Percentiles rank a stretch among this genome's conserved stretches.
Conservation (phyloP, 2,888 invertebrate genomes). For the Empis stercorea region DNA sequence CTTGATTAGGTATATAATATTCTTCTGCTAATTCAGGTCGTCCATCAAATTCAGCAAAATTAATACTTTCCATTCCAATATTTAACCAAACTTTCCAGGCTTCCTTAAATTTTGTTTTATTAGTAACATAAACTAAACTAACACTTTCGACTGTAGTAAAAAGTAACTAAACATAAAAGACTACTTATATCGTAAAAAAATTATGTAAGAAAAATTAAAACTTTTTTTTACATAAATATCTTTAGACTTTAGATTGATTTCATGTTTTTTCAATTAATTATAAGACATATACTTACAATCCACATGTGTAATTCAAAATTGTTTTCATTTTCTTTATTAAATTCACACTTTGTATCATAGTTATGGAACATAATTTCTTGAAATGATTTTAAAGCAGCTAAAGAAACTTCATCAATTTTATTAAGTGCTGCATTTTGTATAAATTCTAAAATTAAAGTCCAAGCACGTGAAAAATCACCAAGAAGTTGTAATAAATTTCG, state of each 20-base stretch:
- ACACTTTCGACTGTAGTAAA: too few relatives aligned
- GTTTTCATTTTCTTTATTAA: constrained; percentile 27
- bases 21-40: constrained; percentile 38
- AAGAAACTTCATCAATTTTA: constrained; percentile 89
- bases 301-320: constrained; percentile 42
- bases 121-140: too few relatives aligned
- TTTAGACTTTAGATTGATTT: too few relatives aligned
- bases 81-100: constrained; percentile 82
- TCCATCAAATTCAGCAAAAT: constrained; percentile 34
- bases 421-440: constrained; percentile 86
- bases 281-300: constrained; percentile 45
- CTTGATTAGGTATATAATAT: constrained; percentile 79
- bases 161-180: too few relatives aligned
- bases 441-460: constrained; percentile 86
- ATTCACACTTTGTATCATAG: constrained; percentile 24
- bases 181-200: too few relatives aligned
- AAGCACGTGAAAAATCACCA: constrained; percentile 86
- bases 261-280: too few relatives aligned
- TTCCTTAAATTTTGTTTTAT: constrained; percentile 19
- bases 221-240: too few relatives aligned
- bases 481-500: constrained; percentile 67
- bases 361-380: constrained; percentile 83
- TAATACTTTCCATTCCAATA: constrained; percentile 69
- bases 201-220: too few relatives aligned
- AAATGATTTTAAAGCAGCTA: constrained; percentile 91